These are phyloP conservation scores for Horisme vitalbata DNA, from an alignment of 2,888 invertebrate species.

Conservation along the genomic window DNA sequence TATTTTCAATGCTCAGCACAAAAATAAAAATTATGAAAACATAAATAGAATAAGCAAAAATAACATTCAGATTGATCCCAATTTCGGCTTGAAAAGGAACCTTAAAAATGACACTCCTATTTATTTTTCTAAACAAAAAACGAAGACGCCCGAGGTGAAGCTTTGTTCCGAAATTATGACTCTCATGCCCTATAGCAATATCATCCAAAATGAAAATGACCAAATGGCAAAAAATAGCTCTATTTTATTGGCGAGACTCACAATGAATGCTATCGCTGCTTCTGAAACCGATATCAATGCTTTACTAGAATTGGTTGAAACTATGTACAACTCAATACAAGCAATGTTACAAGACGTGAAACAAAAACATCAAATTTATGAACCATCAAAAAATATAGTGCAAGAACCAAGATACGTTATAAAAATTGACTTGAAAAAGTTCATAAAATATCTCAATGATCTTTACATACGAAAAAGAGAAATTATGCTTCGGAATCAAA, in stretches of 20 bases:
- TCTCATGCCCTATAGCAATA: constrained; percentile 7
- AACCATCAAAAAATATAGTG: not conserved
- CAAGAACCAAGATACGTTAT: constrained; percentile 10
- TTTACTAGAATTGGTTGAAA: constrained; percentile 12
- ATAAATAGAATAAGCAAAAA: not conserved
- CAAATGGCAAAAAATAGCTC: not conserved
- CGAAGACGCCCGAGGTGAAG: not conserved
- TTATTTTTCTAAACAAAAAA: not conserved
- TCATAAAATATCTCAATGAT: constrained; percentile 7
- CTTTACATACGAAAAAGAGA: constrained; percentile 2
- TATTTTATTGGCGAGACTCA: constrained; percentile 3
- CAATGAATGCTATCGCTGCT: constrained; percentile 8
- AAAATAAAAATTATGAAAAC: not conserved
- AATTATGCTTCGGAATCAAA: not conserved
- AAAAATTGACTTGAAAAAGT: constrained; percentile 15
- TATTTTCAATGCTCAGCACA: not conserved
- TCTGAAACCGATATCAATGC: constrained; percentile 15
- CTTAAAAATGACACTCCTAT: constrained; percentile 1
- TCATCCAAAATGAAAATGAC: not conserved
- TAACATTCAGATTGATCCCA: not conserved
- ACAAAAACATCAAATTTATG: constrained; percentile 2
- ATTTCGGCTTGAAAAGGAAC: not conserved
- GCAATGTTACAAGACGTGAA: constrained; percentile 8
- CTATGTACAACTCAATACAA: constrained; percentile 8
- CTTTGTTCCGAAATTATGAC: constrained; percentile 9